Evolutionary conservation across 1,140 invertebrate species (phyloP).

Genomic region (Drosophila parvula): DNA sequence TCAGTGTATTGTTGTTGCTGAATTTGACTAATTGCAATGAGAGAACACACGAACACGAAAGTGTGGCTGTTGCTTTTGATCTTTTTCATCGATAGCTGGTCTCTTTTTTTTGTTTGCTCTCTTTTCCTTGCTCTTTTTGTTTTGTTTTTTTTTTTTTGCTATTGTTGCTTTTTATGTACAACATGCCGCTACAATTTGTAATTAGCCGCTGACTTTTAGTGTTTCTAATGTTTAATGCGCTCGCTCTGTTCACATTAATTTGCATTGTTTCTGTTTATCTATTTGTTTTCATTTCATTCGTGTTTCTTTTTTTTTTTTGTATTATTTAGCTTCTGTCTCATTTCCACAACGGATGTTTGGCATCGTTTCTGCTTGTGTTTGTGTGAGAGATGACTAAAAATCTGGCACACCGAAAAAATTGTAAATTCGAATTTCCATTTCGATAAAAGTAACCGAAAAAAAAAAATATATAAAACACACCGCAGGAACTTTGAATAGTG

Average conservation of each 20-base stretch:
- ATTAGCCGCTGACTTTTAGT: conserved; percentile 72
- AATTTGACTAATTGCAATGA: conserved; percentile 77
- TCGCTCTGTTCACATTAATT: conserved; percentile 71
- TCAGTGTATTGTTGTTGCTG: conserved; percentile 30
- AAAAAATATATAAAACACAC: conserved; percentile 13
- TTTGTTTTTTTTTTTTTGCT: conserved; percentile 32
- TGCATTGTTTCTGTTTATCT: conserved; percentile 66
- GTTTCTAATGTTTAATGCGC: conserved; percentile 48
- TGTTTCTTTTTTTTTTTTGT: conserved; percentile 17
- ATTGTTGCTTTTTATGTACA: conserved; percentile 48
- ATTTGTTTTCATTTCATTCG: conserved; percentile 13
- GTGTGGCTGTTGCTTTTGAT: conserved; percentile 54
- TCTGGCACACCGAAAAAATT: conserved; percentile 58
- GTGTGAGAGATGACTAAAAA: conserved; percentile 30
- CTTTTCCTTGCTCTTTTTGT: neutral
- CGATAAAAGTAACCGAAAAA: conserved; percentile 24
- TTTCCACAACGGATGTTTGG: conserved; percentile 68
- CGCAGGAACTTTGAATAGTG: neutral
- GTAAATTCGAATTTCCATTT: conserved; percentile 43
- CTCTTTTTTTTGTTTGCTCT: conserved; percentile 20
- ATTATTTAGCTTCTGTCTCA: conserved; percentile 31
- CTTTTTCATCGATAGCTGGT: conserved; percentile 33
- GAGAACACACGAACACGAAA: conserved; percentile 21
- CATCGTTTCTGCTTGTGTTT: conserved; percentile 48
- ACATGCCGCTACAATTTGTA: conserved; percentile 68